These are phyloP conservation scores for Hydractinia symbiolongicarpus DNA, from an alignment of 30 jellyfish, hydroid and myxozoan species.

Conservation along the genomic window DNA sequence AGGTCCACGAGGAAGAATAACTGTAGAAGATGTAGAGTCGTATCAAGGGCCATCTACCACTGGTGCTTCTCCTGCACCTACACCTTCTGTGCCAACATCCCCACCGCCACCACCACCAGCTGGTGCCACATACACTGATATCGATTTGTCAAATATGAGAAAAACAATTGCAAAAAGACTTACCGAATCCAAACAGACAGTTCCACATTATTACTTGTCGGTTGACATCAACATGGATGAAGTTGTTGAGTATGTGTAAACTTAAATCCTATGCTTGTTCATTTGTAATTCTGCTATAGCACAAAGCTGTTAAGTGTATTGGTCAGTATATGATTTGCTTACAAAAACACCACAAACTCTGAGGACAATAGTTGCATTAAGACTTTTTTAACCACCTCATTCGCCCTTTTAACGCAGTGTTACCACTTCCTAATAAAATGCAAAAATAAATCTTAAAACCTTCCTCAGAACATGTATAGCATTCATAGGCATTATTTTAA, in stretches of 20 bases:
- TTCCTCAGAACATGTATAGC: too few relatives aligned
- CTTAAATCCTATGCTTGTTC: neutral
- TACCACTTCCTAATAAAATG: too few relatives aligned
- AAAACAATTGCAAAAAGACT: conserved; percentile 87
- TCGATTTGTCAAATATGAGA: conserved; percentile 67
- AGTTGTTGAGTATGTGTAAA: conserved; percentile 46
- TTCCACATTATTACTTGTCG: conserved; percentile 83
- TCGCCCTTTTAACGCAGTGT: too few relatives aligned
- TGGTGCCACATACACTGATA: conserved; percentile 56
- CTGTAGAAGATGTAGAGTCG: conserved; percentile 63
- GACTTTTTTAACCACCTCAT: too few relatives aligned
- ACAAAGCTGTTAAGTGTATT: too few relatives aligned
- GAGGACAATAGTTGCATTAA: too few relatives aligned
- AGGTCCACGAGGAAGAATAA: conserved; percentile 89
- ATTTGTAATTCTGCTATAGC: neutral
- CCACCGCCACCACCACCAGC: conserved; percentile 54
- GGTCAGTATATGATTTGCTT: too few relatives aligned
- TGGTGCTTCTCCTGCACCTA: conserved; percentile 33
- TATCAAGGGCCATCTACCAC: conserved; percentile 31
- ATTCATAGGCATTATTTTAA: too few relatives aligned
- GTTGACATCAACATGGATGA: conserved; percentile 87
- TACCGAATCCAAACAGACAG: conserved; percentile 85
- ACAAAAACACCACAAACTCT: too few relatives aligned
- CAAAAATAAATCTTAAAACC: too few relatives aligned
- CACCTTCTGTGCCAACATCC: conserved; percentile 30